These are phyloP conservation scores for Sorex maritimensis DNA, from an alignment of 2,797 vertebrate genomes.

Conservation along the genomic window DNA sequence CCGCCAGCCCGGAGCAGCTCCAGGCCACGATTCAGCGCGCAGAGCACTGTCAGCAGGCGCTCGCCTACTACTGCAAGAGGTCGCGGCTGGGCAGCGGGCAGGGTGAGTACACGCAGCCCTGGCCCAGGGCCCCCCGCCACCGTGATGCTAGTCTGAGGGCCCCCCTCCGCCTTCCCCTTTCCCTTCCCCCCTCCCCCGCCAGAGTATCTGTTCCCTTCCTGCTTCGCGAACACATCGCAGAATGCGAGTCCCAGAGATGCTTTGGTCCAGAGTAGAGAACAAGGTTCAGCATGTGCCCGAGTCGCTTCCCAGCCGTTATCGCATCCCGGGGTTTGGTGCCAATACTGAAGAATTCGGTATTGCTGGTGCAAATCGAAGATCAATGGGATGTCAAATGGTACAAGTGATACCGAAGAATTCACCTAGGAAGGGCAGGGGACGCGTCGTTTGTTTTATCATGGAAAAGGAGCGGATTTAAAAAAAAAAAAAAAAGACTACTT, in stretches of 20 bases:
- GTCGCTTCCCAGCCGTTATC: background rate
- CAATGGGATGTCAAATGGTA: no score
- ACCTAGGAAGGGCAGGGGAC: constrained; percentile 47
- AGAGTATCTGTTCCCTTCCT: background rate
- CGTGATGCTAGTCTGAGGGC: background rate
- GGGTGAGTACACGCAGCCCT: constrained; percentile 89
- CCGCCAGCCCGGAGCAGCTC: constrained; percentile 93
- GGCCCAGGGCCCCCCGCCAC: background rate
- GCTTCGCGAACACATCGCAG: constrained; percentile 38
- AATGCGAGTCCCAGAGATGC: constrained; percentile 43
- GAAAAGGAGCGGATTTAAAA: constrained; percentile 56
- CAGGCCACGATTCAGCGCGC: constrained; percentile 93
- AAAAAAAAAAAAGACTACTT: constrained; percentile 49
- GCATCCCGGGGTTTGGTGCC: background rate
- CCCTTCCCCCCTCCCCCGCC: background rate
- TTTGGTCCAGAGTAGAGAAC: constrained; percentile 70
- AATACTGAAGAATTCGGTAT: background rate
- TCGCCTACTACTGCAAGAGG: constrained; percentile 96
- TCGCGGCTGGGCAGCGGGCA: constrained; percentile 93
- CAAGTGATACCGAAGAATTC: background rate
- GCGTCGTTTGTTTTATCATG: background rate
- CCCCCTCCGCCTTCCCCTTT: no score
- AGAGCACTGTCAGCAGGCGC: constrained; percentile 96
- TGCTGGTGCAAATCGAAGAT: no score
- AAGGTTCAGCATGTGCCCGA: constrained; percentile 54